Evolutionary conservation across 2,797 vertebrate genomes (phyloP).

Genomic region (Aratinga solstitialis): DNA sequence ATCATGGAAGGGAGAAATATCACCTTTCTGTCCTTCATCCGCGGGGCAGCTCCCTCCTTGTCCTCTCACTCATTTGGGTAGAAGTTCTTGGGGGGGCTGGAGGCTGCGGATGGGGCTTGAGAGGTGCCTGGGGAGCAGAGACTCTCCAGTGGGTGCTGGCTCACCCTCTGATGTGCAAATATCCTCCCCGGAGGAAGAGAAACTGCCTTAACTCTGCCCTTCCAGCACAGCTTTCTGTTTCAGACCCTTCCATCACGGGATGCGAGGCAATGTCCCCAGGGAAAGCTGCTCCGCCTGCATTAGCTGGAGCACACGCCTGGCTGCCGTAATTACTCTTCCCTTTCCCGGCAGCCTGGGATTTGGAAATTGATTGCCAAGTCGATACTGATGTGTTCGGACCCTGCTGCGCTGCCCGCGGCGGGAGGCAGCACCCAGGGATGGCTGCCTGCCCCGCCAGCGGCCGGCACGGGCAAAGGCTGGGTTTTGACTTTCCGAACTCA

Average conservation of each 20-base stretch:
- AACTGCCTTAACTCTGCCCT: background rate
- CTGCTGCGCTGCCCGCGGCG: accelerated
- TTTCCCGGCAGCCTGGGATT: constrained; percentile 33
- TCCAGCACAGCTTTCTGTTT: background rate
- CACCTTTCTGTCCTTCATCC: background rate
- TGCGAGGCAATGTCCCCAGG: background rate
- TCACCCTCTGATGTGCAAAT: background rate
- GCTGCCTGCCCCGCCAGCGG: background rate
- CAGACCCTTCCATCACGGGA: background rate
- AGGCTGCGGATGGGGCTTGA: background rate
- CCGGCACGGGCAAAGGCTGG: background rate
- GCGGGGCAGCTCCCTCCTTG: background rate
- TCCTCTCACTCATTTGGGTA: background rate
- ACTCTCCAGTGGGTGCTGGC: background rate
- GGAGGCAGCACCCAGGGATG: accelerated
- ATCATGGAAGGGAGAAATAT: background rate
- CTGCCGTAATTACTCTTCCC: background rate
- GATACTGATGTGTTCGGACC: background rate
- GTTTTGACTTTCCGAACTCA: background rate
- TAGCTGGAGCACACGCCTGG: background rate
- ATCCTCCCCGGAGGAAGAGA: background rate
- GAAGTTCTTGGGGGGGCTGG: background rate
- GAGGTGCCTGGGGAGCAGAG: background rate
- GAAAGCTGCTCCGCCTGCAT: background rate
- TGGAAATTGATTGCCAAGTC: constrained; percentile 34